Evolutionary conservation across 1,140 invertebrate species (phyloP).

Genomic region (Copidosoma floridanum): DNA sequence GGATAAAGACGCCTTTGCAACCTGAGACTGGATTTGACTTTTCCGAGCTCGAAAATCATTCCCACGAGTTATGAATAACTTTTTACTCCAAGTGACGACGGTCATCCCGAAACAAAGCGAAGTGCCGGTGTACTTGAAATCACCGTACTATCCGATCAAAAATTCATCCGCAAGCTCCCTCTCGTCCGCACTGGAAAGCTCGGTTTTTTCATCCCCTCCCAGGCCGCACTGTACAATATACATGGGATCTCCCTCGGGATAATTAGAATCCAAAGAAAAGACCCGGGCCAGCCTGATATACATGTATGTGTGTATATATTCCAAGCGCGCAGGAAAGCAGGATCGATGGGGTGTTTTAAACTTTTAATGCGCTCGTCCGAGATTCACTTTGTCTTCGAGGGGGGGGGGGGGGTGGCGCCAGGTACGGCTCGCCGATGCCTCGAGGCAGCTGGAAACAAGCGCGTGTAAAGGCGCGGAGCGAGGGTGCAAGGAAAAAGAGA

Average conservation of each 20-base stretch:
- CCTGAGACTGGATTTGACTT: too few species aligned
- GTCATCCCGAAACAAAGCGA: too few species aligned
- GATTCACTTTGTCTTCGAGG: constrained; percentile 20
- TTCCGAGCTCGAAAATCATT: too few species aligned
- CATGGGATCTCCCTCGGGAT: not conserved
- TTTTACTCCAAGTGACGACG: too few species aligned
- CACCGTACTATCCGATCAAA: too few species aligned
- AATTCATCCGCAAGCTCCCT: too few species aligned
- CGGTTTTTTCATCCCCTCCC: not conserved
- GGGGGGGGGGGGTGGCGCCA: not conserved
- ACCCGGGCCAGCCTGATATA: not conserved
- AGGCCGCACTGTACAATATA: not conserved
- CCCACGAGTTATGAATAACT: too few species aligned
- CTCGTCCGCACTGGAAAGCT: too few species aligned
- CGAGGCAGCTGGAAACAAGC: not conserved
- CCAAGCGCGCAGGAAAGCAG: not conserved
- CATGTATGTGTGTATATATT: too few species aligned
- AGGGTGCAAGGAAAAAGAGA: not conserved
- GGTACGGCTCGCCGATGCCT: not conserved
- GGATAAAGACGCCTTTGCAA: too few species aligned
- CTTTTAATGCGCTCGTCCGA: constrained; percentile 20
- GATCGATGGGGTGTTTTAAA: constrained; percentile 15
- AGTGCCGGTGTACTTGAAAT: too few species aligned
- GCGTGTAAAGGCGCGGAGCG: not conserved
- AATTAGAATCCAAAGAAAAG: constrained; percentile 12